Evolutionary conservation across 2,797 vertebrate genomes (phyloP).

Genomic region (Hypotaenidia philippensis): DNA sequence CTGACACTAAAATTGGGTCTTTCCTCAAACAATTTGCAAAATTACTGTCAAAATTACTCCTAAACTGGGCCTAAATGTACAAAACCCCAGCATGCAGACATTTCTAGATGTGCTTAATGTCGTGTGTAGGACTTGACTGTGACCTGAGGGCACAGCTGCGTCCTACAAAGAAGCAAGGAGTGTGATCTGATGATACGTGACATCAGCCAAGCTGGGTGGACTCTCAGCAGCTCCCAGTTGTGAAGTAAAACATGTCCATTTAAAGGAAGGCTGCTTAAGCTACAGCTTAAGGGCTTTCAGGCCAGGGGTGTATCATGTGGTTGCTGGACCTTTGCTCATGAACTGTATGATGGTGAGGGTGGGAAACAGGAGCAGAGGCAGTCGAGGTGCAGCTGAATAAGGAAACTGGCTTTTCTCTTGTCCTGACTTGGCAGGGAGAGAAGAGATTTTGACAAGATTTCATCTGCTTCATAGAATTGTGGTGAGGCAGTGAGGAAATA

Average conservation of each 20-base stretch:
- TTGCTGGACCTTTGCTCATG: background rate
- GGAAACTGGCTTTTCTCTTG: background rate
- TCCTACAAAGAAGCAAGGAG: background rate
- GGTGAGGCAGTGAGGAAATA: background rate
- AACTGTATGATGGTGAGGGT: background rate
- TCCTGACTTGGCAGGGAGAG: background rate
- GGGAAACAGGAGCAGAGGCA: background rate
- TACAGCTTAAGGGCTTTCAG: background rate
- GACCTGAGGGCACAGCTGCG: background rate
- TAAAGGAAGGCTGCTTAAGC: background rate
- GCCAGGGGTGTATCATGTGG: background rate
- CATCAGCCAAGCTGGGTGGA: background rate
- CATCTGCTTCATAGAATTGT: background rate
- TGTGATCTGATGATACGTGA: background rate
- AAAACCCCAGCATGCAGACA: background rate
- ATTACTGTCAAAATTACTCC: background rate
- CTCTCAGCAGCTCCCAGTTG: background rate
- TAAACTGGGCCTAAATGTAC: background rate
- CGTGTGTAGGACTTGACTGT: background rate
- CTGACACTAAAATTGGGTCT: background rate
- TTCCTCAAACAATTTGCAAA: background rate
- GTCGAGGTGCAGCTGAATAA: background rate
- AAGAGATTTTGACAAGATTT: background rate
- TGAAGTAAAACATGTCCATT: background rate
- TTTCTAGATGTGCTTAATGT: background rate